A percentile compares a stretch with the other conserved stretches of the same genome.
Conservation (phyloP, 1,140 invertebrate genomes). For the Papilio aristodemus region DNA sequence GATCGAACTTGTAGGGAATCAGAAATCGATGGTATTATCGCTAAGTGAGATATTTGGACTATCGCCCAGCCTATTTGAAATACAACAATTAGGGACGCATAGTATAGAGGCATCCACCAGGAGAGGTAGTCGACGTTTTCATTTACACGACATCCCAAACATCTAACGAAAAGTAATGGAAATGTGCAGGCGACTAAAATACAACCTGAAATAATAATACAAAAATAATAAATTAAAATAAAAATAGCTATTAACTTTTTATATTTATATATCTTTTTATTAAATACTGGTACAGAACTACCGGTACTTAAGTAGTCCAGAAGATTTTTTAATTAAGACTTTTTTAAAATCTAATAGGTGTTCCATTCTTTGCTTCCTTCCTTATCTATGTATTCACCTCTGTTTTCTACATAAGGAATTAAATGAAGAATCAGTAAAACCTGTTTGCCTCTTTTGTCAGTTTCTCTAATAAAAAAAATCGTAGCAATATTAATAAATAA, state of each 20-base stretch:
- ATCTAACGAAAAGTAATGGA: conserved; percentile 90
- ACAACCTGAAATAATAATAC: conserved; percentile 58
- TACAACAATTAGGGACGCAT: conserved; percentile 87
- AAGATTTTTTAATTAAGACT: too few species aligned
- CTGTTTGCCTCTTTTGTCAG: too few species aligned
- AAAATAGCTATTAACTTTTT: too few species aligned
- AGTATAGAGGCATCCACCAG: conserved; percentile 85
- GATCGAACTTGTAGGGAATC: conserved; percentile 84
- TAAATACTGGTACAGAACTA: too few species aligned
- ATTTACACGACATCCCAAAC: conserved; percentile 82
- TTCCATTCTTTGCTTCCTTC: too few species aligned
- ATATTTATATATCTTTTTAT: too few species aligned
- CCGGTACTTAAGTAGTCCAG: too few species aligned
- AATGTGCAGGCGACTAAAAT: conserved; percentile 81
- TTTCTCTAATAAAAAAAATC: neutral
- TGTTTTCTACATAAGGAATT: too few species aligned
- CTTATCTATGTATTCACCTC: too few species aligned
- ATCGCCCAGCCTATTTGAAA: conserved; percentile 96
- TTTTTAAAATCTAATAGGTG: too few species aligned
- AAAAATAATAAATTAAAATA: too few species aligned
- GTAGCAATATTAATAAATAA: neutral
- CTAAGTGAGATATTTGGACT: conserved; percentile 94
- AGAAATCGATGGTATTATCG: conserved; percentile 91
- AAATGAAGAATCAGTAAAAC: too few species aligned
- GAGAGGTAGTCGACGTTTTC: conserved; percentile 57